Conservation (phyloP, 1,140 invertebrate genomes). For the Metopolophium dirhodum region DNA sequence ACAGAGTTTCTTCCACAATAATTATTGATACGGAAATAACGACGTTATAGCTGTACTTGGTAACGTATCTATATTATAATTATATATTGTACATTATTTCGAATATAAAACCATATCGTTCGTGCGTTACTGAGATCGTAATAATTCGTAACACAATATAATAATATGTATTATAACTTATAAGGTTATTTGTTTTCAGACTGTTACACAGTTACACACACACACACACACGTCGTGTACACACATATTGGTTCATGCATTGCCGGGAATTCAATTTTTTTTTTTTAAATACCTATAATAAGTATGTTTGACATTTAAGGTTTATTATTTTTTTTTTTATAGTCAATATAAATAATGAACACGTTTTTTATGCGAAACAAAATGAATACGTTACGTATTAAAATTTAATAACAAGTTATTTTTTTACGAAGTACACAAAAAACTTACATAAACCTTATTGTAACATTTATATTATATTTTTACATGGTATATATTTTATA, state of each 20-base stretch:
- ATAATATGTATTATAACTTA: background rate
- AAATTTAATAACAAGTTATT: slow-evolving; percentile 19
- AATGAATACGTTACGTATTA: background rate
- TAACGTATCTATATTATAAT: background rate
- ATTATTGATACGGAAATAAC: background rate
- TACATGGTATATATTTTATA: background rate
- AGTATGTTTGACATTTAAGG: background rate
- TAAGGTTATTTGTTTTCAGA: background rate
- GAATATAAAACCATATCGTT: background rate
- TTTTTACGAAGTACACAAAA: background rate
- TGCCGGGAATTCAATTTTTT: background rate
- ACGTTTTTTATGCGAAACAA: background rate
- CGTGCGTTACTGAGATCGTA: background rate
- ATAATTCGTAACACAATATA: background rate
- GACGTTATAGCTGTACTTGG: background rate
- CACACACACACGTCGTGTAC: too few relatives aligned
- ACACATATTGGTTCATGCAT: background rate
- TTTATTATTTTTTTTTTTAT: slow-evolving; percentile 6
- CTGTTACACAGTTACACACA: background rate
- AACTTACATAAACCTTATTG: slow-evolving; percentile 12
- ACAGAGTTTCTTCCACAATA: background rate
- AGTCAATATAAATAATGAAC: background rate
- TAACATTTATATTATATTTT: background rate
- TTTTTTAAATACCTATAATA: background rate
- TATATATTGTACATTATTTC: background rate